phyloP scores from a whole-genome alignment of 2,113 vertebrate species.

The Candoia aspera region DNA sequence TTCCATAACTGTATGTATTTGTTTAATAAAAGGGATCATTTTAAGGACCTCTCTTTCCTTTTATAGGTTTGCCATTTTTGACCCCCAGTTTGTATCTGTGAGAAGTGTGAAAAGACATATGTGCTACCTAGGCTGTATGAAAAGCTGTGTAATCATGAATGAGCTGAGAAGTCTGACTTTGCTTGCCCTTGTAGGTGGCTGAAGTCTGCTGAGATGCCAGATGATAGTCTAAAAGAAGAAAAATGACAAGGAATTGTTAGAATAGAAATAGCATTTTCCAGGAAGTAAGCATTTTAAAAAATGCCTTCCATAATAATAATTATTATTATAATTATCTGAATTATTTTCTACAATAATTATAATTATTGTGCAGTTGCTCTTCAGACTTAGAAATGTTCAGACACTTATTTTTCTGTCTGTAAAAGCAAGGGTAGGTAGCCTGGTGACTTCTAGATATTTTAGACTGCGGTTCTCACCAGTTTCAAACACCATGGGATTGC shows the following conservation, averaged over 20 bases:
- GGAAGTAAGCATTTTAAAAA: constrained; percentile 20
- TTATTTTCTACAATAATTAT: too few species aligned
- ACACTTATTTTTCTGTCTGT: background rate
- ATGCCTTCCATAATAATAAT: background rate
- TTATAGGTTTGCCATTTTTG: constrained; percentile 23
- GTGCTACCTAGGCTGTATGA: background rate
- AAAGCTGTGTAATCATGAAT: background rate
- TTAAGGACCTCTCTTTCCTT: background rate
- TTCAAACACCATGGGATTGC: background rate
- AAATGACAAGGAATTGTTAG: constrained; percentile 14
- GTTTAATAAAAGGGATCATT: background rate
- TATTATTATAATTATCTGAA: background rate
- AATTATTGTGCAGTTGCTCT: background rate
- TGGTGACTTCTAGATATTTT: background rate
- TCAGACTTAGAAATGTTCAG: background rate
- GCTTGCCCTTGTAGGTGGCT: constrained; percentile 47
- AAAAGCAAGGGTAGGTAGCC: background rate
- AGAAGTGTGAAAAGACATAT: constrained; percentile 19
- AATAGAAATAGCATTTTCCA: constrained; percentile 29
- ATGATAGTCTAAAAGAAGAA: constrained; percentile 55
- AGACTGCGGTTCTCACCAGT: background rate
- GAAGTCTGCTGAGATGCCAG: constrained; percentile 61
- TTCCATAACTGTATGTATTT: background rate
- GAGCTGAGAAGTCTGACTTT: constrained; percentile 11
- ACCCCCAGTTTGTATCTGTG: constrained; percentile 1